Conservation (phyloP, 2,888 invertebrate species). For the Celastrina argiolus region DNA sequence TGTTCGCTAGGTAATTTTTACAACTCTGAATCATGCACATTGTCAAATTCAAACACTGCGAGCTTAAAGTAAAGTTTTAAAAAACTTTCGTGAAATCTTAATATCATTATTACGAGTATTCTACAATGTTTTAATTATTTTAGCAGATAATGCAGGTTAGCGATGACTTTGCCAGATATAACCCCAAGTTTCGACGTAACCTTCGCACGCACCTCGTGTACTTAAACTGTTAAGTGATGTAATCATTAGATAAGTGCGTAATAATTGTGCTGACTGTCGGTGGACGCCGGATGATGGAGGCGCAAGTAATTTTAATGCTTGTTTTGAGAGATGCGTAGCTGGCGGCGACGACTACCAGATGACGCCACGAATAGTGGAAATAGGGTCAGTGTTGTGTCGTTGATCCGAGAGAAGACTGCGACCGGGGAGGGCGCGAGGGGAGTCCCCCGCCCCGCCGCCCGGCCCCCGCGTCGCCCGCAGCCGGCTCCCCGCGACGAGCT, state of each 20-base stretch:
- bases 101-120: neutral
- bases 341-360: conserved; percentile 68
- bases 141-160: neutral
- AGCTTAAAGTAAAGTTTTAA: neutral
- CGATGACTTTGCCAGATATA: neutral
- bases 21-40: neutral
- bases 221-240: conserved; percentile 40
- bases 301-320: conserved; percentile 42
- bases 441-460: conserved; percentile 35
- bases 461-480: conserved; percentile 37
- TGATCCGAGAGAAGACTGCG: conserved; percentile 59
- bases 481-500: conserved; percentile 38
- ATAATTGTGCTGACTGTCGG: neutral
- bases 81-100: neutral
- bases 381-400: conserved; percentile 72
- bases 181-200: conserved; percentile 5
- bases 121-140: neutral
- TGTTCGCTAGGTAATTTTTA: neutral
- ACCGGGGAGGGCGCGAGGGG: conserved; percentile 37
- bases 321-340: conserved; percentile 59
- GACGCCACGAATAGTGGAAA: conserved; percentile 69
- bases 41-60: neutral
- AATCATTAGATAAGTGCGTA: conserved; percentile 46
- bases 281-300: too few species aligned
- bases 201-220: conserved; percentile 6